phyloP scores from a whole-genome alignment of 1,140 invertebrate species.

The Drosophila obscura region DNA sequence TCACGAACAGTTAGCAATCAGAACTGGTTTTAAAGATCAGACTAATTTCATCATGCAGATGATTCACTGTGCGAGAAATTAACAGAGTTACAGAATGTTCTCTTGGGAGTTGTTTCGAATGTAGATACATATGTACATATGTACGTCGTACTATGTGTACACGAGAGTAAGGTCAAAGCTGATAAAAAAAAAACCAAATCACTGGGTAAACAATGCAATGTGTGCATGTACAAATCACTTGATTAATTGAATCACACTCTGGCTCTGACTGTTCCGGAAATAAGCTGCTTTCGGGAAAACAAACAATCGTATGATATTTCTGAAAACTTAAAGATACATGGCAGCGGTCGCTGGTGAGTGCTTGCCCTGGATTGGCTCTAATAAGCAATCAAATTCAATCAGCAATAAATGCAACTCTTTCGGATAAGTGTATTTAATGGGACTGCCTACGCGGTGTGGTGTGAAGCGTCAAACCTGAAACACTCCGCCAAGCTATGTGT shows the following conservation, averaged over 20 bases:
- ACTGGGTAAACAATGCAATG: slow-evolving; percentile 22
- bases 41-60: slow-evolving; percentile 36
- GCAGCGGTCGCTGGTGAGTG: too few species aligned
- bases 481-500: slow-evolving; percentile 53
- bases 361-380: too few species aligned
- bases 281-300: too few species aligned
- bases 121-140: too few species aligned
- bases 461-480: slow-evolving; percentile 68
- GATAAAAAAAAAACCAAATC: slow-evolving; percentile 28
- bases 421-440: slow-evolving; percentile 22
- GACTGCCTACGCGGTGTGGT: slow-evolving; percentile 28
- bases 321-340: too few species aligned
- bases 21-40: slow-evolving; percentile 35
- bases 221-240: background rate
- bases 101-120: slow-evolving; percentile 17
- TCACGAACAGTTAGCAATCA: slow-evolving; percentile 3
- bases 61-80: slow-evolving; percentile 30
- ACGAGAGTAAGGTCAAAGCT: slow-evolving; percentile 18
- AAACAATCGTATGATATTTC: too few species aligned
- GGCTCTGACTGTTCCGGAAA: too few species aligned
- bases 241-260: slow-evolving; percentile 15
- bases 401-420: slow-evolving; percentile 26
- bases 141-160: too few species aligned
- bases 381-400: slow-evolving; percentile 16
- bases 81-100: slow-evolving; percentile 33